phyloP scores from a whole-genome alignment of 2,797 vertebrate species.

The Lycodopsis pacificus region DNA sequence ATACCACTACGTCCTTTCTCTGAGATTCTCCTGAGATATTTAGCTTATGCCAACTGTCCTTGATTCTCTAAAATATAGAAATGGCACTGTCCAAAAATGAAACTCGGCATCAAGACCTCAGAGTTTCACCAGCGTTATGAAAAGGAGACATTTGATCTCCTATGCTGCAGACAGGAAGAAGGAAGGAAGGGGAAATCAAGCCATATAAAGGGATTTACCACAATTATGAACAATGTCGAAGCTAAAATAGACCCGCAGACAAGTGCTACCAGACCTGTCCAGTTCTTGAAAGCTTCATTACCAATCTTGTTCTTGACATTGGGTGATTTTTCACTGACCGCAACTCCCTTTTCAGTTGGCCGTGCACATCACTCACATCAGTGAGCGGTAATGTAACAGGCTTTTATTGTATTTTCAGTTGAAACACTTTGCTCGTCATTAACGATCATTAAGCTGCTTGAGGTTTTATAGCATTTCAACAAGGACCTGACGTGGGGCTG shows the following conservation, averaged over 20 bases:
- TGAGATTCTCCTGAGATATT: conserved; percentile 33
- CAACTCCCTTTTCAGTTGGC: conserved; percentile 30
- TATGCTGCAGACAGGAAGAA: conserved; percentile 15
- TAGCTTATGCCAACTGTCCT: background rate
- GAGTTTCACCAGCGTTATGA: conserved; percentile 17
- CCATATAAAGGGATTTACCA: conserved; percentile 17
- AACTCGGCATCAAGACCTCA: conserved; percentile 4
- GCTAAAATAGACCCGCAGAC: background rate
- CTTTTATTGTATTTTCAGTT: conserved; percentile 43
- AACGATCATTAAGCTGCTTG: conserved; percentile 55
- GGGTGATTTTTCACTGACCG: conserved; percentile 29
- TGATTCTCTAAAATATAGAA: conserved; percentile 32
- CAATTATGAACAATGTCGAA: conserved; percentile 16
- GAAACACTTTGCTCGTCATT: conserved; percentile 43
- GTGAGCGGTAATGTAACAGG: conserved; percentile 25
- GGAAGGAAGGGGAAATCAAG: conserved; percentile 14
- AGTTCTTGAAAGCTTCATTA: conserved; percentile 28
- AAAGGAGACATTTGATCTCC: conserved; percentile 30
- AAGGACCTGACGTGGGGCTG: background rate
- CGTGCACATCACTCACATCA: background rate
- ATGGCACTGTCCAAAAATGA: conserved; percentile 22
- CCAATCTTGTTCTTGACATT: conserved; percentile 21
- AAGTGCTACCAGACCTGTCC: conserved; percentile 13
- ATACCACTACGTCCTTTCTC: conserved; percentile 1
- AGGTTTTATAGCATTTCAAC: conserved; percentile 42